Evolutionary conservation across 2,113 vertebrate genomes (phyloP), one percentile per base, ranked within the genome.

Genomic region (Formicarius rufipectus): DNA sequence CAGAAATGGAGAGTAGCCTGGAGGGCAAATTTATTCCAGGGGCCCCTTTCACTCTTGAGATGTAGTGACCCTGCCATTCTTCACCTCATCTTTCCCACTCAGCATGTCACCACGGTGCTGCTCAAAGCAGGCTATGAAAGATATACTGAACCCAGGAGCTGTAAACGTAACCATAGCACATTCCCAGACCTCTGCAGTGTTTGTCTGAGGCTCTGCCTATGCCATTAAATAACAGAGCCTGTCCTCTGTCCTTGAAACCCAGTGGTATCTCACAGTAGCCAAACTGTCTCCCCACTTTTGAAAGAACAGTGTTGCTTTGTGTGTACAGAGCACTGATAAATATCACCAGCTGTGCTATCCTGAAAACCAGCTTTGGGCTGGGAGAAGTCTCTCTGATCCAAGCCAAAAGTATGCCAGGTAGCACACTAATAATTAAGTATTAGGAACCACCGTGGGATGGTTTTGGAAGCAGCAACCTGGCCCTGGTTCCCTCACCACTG

Each of bases 281-380:
- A 25, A 87, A 71, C 9, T 55, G 33, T 37, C 27, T 40, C 47
- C 62, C 10, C 19, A 78, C 30, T 22, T 72, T 44, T 60, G 50
- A 12, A 69, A 84, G 40, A 42, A 73, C 5, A 30, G 20, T 14
- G 3, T 24, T 33, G 2, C 17, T 47, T 78, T 0, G 0, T 28
- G 5, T 13, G 14, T 55, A 4, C 47, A 78, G 39, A 71, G 50
- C 39, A 14, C 2, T 33, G 49, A 72, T 14, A n/a, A 67, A 24
- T 7, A 8, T 28, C 28, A 79, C 13, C 44, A 75, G 47, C 12
- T 21, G 10, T 2, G 7, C 40, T 44, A 20, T 10, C 42, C 52
- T 50, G 27, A 14, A 63, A 25, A 71, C 8, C 14, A 3, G 19
- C 3, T 62, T 39, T 80, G 23, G 42, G 22, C 37, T 62, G 12